Evolutionary conservation across 2,113 vertebrate species (phyloP), one percentile per base, ranked within the genome.

Genomic region (Stictonetta naevosa): DNA sequence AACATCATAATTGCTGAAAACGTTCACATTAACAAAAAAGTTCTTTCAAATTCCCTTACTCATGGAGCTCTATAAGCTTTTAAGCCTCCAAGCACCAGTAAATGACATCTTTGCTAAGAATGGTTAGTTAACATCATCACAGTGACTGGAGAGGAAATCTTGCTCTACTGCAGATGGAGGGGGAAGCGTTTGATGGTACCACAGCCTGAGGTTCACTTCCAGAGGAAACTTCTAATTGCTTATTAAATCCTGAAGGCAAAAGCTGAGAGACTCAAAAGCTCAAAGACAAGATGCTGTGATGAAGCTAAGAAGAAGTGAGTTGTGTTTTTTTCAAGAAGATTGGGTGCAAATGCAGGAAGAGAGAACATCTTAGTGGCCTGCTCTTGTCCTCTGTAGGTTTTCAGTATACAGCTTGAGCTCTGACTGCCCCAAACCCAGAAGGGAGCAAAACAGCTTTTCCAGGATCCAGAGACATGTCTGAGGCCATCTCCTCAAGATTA

Each of bases 21-120:
- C 56, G 72, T 93, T 81, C 75, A 71, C 92, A 92, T 97, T 95
- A 97, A 88, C 68, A 74, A 94, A 93, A 92, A 92, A 74, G 46
- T 86, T 83, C 13, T 90, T 86, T 91, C 80, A 88, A 92, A 88
- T 81, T 83, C 72, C 22, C 23, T 34, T 86, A 92, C 95, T 97
- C 83, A 94, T 56, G 38, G 52, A 68, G 73, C 66, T 89, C 56
- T 53, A 18, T 93, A 97, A 94, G 91, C 91, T 91, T 84, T 95
- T 96, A 95, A 97, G 92, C 92, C 72, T 92, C 88, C 85, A 78
- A 94, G 76, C 60, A 90, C 56, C 80, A 86, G 42, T 44, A 78
- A 93, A 86, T 66, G 68, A 93, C 68, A 92, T 81, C 76, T 93
- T 86, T 90, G 73, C 44, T 92, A 75, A 84, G 92, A 85, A 92